Evolutionary conservation across 2,888 invertebrate species (phyloP).

Genomic region (Ophioninae sp.): DNA sequence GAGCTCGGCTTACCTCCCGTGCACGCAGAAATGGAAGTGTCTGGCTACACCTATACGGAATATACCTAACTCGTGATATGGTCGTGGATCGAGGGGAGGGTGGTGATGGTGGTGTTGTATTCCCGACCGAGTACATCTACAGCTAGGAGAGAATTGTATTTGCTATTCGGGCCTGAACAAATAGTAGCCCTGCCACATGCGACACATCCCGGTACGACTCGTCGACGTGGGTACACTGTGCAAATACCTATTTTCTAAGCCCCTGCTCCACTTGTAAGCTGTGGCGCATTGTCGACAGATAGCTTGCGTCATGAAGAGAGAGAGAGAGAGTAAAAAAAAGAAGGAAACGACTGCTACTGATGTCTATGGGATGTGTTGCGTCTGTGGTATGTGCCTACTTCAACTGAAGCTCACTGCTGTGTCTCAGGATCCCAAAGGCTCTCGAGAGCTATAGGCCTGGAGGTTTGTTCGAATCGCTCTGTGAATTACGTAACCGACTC

Average conservation of each 20-base stretch:
- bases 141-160: slow-evolving; percentile 62
- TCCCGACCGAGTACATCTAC: slow-evolving; percentile 13
- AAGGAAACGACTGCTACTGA: slow-evolving; percentile 36
- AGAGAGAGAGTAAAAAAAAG: slow-evolving; percentile 8
- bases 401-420: neutral
- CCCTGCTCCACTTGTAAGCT: slow-evolving; percentile 30
- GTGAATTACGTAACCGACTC: neutral
- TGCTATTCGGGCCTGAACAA: slow-evolving; percentile 68
- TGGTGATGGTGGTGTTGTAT: slow-evolving; percentile 33
- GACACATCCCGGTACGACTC: slow-evolving; percentile 61
- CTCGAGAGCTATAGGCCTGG: neutral
- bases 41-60: neutral
- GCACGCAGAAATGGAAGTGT: slow-evolving; percentile 11
- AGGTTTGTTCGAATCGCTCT: neutral
- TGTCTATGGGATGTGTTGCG: slow-evolving; percentile 18
- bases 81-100: neutral
- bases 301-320: slow-evolving; percentile 23
- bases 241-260: slow-evolving; percentile 63
- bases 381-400: neutral
- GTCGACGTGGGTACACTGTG: slow-evolving; percentile 58
- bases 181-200: slow-evolving; percentile 65
- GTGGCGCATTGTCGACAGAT: slow-evolving; percentile 37
- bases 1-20: neutral
- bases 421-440: neutral
- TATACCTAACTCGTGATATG: slow-evolving; percentile 7